Conservation (phyloP, 2,113 vertebrate genomes). For the Ageneiosus marmoratus region DNA sequence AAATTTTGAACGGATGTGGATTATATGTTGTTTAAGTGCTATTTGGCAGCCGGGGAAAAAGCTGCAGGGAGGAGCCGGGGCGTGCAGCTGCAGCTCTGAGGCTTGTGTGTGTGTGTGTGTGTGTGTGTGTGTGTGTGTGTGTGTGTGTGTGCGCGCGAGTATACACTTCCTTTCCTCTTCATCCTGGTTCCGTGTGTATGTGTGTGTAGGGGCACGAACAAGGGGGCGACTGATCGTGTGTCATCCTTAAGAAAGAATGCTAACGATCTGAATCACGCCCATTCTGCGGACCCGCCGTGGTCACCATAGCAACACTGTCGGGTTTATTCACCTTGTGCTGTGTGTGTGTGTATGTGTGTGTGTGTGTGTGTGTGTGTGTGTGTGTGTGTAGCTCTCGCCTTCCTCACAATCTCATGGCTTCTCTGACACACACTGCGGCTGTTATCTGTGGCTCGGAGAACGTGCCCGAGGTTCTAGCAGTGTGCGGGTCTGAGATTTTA, state of each 20-base stretch:
- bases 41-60: conserved; percentile 23
- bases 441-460: conserved; percentile 55
- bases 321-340: conserved; percentile 63
- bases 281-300: conserved; percentile 67
- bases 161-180: conserved; percentile 28
- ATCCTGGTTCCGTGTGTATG: conserved; percentile 17
- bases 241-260: conserved; percentile 61
- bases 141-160: conserved; percentile 18
- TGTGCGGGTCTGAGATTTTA: neutral
- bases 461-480: conserved; percentile 42
- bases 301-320: conserved; percentile 72
- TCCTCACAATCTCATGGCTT: neutral
- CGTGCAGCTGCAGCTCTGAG: conserved; percentile 45
- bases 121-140: conserved; percentile 37
- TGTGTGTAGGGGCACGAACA: conserved; percentile 32
- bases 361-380: neutral
- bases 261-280: conserved; percentile 69
- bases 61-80: conserved; percentile 27
- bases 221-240: conserved; percentile 27
- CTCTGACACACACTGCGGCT: conserved; percentile 52
- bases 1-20: conserved; percentile 29
- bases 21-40: conserved; percentile 30
- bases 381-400: conserved; percentile 1
- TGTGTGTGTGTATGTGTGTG: neutral
- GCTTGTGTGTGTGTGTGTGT: conserved; percentile 35